Conservation (phyloP, 1,140 invertebrate species). For the Anthonomus grandis region DNA sequence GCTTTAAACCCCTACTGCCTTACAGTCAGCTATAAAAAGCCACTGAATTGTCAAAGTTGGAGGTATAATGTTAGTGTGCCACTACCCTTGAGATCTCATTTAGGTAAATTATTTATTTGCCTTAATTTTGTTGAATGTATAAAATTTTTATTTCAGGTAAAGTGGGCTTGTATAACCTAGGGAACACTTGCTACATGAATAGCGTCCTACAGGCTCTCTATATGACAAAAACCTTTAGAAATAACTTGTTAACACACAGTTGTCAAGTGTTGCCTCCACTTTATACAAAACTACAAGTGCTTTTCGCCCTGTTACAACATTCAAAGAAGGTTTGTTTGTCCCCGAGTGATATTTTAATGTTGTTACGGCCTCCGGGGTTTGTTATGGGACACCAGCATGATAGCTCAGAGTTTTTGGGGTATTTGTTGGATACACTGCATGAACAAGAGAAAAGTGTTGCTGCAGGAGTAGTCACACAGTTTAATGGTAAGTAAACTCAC, state of each 20-base stretch:
- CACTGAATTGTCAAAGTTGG: conserved; percentile 37
- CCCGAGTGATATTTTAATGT: conserved; percentile 65
- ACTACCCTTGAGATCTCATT: conserved; percentile 27
- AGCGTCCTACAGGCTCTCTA: conserved; percentile 78
- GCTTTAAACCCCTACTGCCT: conserved; percentile 30
- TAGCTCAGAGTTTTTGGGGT: conserved; percentile 83
- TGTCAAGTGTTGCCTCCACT: conserved; percentile 54
- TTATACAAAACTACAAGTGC: conserved; percentile 64
- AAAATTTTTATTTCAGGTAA: too few species aligned
- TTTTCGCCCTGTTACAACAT: conserved; percentile 72
- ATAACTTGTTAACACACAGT: conserved; percentile 55
- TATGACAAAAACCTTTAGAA: conserved; percentile 71
- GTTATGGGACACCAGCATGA: conserved; percentile 75
- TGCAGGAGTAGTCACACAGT: background rate
- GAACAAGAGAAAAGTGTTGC: conserved; percentile 56
- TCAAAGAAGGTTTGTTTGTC: conserved; percentile 62
- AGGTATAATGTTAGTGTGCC: conserved; percentile 15
- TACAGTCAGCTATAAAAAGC: conserved; percentile 26
- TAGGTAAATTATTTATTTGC: too few species aligned
- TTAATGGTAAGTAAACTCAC: background rate
- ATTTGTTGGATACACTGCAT: conserved; percentile 67
- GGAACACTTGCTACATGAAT: conserved; percentile 87
- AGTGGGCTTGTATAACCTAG: conserved; percentile 78
- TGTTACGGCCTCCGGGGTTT: conserved; percentile 72
- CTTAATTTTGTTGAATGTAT: too few species aligned